These are phyloP conservation scores for Todus mexicanus DNA, from an alignment of 2,797 vertebrate genomes.

Conservation along the genomic window DNA sequence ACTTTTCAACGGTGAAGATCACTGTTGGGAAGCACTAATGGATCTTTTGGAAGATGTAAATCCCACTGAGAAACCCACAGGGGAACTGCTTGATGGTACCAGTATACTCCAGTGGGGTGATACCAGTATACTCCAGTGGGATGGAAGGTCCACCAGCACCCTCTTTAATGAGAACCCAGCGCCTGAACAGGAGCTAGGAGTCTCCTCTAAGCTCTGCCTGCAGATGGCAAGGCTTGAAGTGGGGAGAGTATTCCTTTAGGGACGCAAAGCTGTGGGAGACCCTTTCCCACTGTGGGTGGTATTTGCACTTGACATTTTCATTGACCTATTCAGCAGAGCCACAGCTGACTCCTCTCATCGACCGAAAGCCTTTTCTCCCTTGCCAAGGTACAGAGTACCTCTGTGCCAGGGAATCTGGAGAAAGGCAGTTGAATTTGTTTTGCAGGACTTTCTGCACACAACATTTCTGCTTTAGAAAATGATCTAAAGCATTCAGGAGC, in stretches of 20 bases:
- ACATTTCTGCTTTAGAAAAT: background rate
- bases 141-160: background rate
- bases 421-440: background rate
- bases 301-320: background rate
- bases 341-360: background rate
- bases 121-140: background rate
- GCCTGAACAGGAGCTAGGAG: background rate
- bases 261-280: background rate
- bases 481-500: background rate
- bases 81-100: background rate
- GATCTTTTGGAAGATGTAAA: background rate
- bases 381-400: background rate
- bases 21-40: background rate
- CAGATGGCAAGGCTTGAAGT: background rate
- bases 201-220: background rate
- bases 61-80: background rate
- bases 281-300: rapidly evolving
- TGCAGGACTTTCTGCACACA: background rate
- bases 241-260: background rate
- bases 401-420: background rate
- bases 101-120: background rate
- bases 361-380: background rate
- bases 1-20: background rate
- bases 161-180: background rate
- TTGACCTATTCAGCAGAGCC: background rate